A percentile compares a stretch with the other conserved stretches of the same genome.
Evolutionary conservation across 2,113 vertebrate genomes (phyloP).

Genomic region (Laticauda colubrina): DNA sequence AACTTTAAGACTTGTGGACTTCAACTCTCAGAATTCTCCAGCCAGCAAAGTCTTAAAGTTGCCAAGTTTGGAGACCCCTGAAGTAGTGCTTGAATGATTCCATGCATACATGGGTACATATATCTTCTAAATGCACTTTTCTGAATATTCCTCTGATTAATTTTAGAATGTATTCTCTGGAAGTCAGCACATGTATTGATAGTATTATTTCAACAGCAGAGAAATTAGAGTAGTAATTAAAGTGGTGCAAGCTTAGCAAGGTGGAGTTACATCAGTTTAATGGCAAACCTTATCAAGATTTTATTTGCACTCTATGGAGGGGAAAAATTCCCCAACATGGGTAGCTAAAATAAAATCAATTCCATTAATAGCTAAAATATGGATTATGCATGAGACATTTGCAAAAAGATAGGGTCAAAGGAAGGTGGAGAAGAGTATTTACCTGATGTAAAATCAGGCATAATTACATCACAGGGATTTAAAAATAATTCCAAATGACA

Average conservation of each 20-base stretch:
- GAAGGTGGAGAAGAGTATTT: background rate
- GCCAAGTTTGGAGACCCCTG: no score
- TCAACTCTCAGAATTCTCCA: no score
- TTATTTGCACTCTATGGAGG: background rate
- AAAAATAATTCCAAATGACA: background rate
- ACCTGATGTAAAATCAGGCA: background rate
- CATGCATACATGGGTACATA: background rate
- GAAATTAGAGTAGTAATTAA: constrained; percentile 10
- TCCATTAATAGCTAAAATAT: background rate
- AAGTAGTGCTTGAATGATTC: background rate
- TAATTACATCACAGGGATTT: background rate
- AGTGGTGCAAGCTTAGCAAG: background rate
- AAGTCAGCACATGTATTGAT: constrained; percentile 8
- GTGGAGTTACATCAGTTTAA: background rate
- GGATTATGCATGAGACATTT: background rate
- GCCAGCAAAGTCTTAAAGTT: no score
- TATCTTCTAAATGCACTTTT: background rate
- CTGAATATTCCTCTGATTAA: background rate
- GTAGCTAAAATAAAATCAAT: background rate
- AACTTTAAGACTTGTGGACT: no score
- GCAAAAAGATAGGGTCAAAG: background rate
- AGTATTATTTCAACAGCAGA: constrained; percentile 15
- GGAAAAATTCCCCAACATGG: background rate
- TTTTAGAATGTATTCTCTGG: background rate
- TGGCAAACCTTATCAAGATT: background rate